These are phyloP conservation scores for Apogon hyalosoma DNA, from an alignment of 2,797 vertebrate species.

Conservation along the genomic window DNA sequence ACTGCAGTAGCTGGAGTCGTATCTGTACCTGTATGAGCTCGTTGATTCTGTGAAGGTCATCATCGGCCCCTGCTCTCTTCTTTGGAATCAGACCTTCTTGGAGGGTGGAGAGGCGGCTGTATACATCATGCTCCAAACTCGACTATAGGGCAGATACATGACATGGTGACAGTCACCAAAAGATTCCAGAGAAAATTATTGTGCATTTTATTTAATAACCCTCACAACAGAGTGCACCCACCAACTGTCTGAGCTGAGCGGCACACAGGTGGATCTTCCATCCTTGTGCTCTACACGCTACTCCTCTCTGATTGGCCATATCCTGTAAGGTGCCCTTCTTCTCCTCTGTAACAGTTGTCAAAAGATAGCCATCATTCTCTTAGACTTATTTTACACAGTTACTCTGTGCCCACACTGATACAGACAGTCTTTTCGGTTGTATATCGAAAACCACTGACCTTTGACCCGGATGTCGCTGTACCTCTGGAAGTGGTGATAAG, in stretches of 20 bases:
- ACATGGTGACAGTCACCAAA: neutral
- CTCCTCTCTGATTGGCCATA: constrained; percentile 97
- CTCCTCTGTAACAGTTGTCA: constrained; percentile 85
- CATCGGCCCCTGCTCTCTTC: constrained; percentile 94
- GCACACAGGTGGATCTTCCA: constrained; percentile 99
- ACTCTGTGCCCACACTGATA: too few relatives aligned
- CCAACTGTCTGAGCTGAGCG: constrained; percentile 95
- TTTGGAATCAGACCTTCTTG: constrained; percentile 98
- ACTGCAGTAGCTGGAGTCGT: neutral
- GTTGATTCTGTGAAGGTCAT: constrained; percentile 96
- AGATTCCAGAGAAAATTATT: too few relatives aligned
- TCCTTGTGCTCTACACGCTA: constrained; percentile 95
- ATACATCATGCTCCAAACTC: constrained; percentile 95
- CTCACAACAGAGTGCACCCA: constrained; percentile 74
- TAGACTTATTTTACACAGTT: too few relatives aligned
- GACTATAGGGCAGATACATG: constrained; percentile 79
- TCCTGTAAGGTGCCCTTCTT: constrained; percentile 97
- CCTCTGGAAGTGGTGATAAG: constrained; percentile 98
- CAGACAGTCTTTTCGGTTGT: neutral
- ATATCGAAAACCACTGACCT: constrained; percentile 82
- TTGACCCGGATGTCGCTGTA: constrained; percentile 97
- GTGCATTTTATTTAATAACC: too few relatives aligned
- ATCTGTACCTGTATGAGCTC: constrained; percentile 94
- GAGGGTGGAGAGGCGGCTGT: constrained; percentile 93
- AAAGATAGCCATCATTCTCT: too few relatives aligned